Evolutionary conservation across 1,140 invertebrate genomes (phyloP).

Genomic region (Ephestia elutella): DNA sequence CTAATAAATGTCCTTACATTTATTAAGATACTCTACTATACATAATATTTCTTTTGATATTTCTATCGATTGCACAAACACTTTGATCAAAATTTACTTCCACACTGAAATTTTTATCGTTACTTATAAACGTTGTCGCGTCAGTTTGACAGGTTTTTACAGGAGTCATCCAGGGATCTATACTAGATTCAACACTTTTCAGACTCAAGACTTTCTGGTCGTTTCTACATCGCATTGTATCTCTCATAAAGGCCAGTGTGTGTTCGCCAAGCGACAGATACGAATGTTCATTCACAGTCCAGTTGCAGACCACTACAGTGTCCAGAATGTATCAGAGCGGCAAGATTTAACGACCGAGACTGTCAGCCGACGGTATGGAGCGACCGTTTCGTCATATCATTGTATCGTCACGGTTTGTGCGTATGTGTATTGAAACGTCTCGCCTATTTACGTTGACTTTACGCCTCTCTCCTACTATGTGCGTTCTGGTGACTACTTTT

Average conservation of each 20-base stretch:
- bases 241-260: constrained; percentile 22
- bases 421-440: neutral
- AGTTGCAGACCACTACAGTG: constrained; percentile 62
- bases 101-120: too few relatives aligned
- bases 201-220: too few relatives aligned
- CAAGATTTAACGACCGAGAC: constrained; percentile 65
- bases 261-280: constrained; percentile 47
- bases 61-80: too few relatives aligned
- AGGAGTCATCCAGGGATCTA: too few relatives aligned
- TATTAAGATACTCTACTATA: too few relatives aligned
- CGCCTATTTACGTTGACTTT: neutral
- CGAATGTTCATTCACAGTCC: constrained; percentile 64
- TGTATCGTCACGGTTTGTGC: neutral
- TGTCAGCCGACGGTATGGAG: constrained; percentile 33
- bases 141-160: too few relatives aligned
- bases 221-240: constrained; percentile 16
- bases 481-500: neutral
- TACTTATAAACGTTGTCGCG: too few relatives aligned
- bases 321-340: constrained; percentile 62
- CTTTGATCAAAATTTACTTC: too few relatives aligned
- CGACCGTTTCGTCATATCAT: constrained; percentile 46
- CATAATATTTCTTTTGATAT: too few relatives aligned
- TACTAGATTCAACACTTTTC: too few relatives aligned
- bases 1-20: too few relatives aligned
- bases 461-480: neutral